Evolutionary conservation across 1,140 invertebrate genomes (phyloP).

Genomic region (Rhynchophorus ferrugineus): DNA sequence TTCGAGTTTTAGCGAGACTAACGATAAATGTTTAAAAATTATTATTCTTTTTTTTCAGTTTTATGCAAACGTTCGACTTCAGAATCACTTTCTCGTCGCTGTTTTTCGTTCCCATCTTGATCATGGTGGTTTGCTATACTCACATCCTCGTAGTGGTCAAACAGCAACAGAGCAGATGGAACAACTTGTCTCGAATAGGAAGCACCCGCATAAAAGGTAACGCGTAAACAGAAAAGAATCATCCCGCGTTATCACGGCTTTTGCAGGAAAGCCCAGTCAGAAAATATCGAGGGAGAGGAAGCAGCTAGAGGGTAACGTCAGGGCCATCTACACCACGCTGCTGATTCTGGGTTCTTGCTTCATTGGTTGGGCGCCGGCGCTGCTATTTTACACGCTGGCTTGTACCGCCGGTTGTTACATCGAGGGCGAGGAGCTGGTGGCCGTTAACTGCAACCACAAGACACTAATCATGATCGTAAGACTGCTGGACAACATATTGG

Average conservation of each 20-base stretch:
- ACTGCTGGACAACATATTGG: conserved; percentile 43
- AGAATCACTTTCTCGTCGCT: conserved; percentile 44
- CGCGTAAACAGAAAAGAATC: background rate
- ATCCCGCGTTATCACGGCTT: background rate
- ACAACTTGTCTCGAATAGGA: conserved; percentile 39
- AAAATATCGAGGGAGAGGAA: conserved; percentile 28
- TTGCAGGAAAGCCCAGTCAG: conserved; percentile 20
- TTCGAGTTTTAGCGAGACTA: no score
- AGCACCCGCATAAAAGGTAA: conserved; percentile 29
- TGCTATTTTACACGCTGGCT: conserved; percentile 46
- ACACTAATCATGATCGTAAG: conserved; percentile 26
- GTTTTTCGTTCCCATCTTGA: conserved; percentile 45
- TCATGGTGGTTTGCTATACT: conserved; percentile 52
- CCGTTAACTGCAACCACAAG: conserved; percentile 28
- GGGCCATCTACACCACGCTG: conserved; percentile 58
- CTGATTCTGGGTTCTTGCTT: conserved; percentile 61
- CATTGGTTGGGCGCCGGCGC: conserved; percentile 58
- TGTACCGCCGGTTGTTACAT: conserved; percentile 46
- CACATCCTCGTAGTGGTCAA: conserved; percentile 53
- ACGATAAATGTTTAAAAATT: no score
- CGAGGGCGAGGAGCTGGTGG: conserved; percentile 22
- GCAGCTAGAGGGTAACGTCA: conserved; percentile 48
- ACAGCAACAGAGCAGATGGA: conserved; percentile 45
- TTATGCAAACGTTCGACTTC: conserved; percentile 37
- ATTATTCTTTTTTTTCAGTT: conserved; percentile 20